Evolutionary conservation across 37 sponge, comb jelly and placozoan genomes (phyloP), one percentile per base, ranked within the genome.

Genomic region (Halisarca cf. caerulea): DNA sequence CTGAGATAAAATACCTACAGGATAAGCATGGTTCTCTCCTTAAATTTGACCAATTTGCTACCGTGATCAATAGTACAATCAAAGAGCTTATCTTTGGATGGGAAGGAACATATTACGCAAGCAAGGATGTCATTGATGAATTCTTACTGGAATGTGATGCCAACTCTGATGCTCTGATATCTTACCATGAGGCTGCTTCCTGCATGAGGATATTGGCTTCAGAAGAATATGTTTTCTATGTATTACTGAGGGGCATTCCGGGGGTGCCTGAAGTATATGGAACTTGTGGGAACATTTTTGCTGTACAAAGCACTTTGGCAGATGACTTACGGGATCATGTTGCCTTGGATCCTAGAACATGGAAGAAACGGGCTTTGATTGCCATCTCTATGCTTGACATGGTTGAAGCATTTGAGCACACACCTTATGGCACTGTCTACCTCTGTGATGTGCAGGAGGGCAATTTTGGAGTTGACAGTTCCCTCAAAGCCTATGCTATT

Each of bases 361-460:
- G 92, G 92, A 18, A 34, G 1, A 40, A 85, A 21, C 39, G 89
- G 25, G 86, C 80, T 0, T 44, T 69, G 35, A 44, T 92, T 4
- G 89, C 86, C 21, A 20, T 92, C 9, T 73, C 86, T 11, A 61
- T 92, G 39, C 18, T 92, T 69, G 88, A 92, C 4, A 86, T 92
- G 89, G 62, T 88, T 23, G 66, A 68, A 17, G 30, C 68, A 0
- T 33, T 92, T 32, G 92, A 92, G 24, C 3, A 68, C 30, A 92
- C 89, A 17, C 79, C 78, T 0, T 88, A 83, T 70, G 92, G 88
- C 18, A 92, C 86, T 0, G 25, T 88, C 3, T 85, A 84, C 75
- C 62, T 92, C 7, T 92, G 92, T 85, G 92, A 92, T 79, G 66
- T 88, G 2, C 82, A 92, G 43, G 88, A 88, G 30, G 9, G 68